Percentiles rank a stretch among this genome's conserved stretches.
Evolutionary conservation across 1,140 invertebrate species (phyloP).

Genomic region (Microplitis mediator): DNA sequence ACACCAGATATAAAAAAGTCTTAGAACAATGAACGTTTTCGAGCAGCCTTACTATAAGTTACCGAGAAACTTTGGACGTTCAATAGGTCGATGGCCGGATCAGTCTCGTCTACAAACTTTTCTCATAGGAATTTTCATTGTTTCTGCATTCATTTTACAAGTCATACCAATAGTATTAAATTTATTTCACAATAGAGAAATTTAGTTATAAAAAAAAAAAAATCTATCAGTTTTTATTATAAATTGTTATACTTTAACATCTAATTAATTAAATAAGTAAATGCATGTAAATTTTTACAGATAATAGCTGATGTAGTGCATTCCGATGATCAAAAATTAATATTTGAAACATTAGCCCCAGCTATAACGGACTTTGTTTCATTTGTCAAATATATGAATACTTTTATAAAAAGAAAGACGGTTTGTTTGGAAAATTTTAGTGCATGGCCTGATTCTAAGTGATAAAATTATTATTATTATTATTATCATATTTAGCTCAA

Average conservation of each 20-base stretch:
- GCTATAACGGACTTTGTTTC: background rate
- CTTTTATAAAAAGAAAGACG: conserved; percentile 1
- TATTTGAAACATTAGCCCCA: conserved; percentile 11
- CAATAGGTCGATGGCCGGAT: conserved; percentile 23
- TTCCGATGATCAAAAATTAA: background rate
- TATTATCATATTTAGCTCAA: background rate
- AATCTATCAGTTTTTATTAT: background rate
- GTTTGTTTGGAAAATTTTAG: background rate
- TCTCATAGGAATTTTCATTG: background rate
- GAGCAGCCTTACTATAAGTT: conserved; percentile 20
- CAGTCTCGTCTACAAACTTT: background rate
- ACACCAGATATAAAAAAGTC: no score
- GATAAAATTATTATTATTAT: background rate
- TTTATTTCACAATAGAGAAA: background rate
- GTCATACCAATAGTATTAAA: conserved; percentile 6
- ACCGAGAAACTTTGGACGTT: conserved; percentile 4
- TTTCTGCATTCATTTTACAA: background rate
- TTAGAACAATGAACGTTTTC: conserved; percentile 18
- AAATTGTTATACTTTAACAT: no score
- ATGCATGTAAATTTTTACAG: background rate
- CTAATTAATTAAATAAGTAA: no score
- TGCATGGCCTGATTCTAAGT: no score
- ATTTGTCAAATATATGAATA: background rate
- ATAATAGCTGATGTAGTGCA: conserved; percentile 5
- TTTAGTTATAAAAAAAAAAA: background rate